phyloP scores from a whole-genome alignment of 2,888 invertebrate species.

The Mesorhabditis spiculigera region DNA sequence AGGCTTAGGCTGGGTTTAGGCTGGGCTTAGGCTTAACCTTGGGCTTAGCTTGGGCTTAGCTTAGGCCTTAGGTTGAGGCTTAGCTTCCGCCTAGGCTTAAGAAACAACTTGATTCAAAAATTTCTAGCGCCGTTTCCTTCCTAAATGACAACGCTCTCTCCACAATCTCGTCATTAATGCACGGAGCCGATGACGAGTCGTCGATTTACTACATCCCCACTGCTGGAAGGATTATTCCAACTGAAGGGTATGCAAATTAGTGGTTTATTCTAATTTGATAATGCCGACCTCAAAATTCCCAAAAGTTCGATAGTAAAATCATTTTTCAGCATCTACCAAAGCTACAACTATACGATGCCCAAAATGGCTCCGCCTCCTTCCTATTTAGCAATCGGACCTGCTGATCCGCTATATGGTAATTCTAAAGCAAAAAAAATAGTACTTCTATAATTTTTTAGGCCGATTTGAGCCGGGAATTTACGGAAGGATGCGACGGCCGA shows the following conservation, averaged over 20 bases:
- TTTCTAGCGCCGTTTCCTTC: neutral
- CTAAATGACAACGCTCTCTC: neutral
- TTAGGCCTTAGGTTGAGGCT: too few relatives aligned
- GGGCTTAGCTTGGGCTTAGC: neutral
- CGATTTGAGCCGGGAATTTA: neutral
- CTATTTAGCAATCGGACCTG: conserved; percentile 33
- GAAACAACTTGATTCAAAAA: neutral
- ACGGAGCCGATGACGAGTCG: conserved; percentile 33
- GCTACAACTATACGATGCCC: conserved; percentile 34
- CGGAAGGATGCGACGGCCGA: neutral
- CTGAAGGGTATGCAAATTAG: conserved; percentile 15
- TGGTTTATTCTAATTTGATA: neutral
- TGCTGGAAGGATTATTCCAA: conserved; percentile 32
- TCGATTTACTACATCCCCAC: conserved; percentile 49
- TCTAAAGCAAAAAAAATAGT: neutral
- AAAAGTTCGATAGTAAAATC: neutral
- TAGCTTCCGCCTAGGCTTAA: neutral
- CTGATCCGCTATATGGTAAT: conserved; percentile 16
- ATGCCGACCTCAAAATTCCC: neutral
- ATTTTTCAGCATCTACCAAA: conserved; percentile 27
- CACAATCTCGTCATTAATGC: neutral
- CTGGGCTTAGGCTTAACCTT: conserved; percentile 7
- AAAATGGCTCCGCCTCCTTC: conserved; percentile 33
- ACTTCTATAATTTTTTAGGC: neutral
- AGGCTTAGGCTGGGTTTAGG: neutral